phyloP scores from a whole-genome alignment of 2,888 invertebrate species.

The Sicus ferrugineus region DNA sequence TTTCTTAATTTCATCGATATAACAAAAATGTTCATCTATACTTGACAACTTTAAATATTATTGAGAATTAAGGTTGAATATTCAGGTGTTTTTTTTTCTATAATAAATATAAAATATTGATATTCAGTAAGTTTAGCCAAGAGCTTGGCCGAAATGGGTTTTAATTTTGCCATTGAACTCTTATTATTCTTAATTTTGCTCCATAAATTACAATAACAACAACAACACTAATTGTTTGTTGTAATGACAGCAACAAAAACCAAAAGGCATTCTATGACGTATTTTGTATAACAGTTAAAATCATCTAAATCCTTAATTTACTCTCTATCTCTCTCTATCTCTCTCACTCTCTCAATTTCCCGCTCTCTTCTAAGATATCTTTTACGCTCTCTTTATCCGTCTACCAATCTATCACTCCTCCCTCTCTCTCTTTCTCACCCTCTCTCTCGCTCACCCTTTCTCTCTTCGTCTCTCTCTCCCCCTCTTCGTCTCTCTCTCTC shows the following conservation, averaged over 20 bases:
- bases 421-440: not conserved
- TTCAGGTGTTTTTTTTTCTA: too few relatives aligned
- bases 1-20: too few relatives aligned
- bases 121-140: too few relatives aligned
- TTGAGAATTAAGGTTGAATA: too few relatives aligned
- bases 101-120: too few relatives aligned
- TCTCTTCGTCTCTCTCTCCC: not conserved
- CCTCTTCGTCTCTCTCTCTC: not conserved
- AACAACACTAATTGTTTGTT: not conserved
- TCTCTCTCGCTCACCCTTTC: not conserved
- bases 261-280: not conserved
- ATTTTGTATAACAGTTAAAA: conserved; percentile 27
- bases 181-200: not conserved
- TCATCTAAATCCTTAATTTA: not conserved
- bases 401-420: not conserved
- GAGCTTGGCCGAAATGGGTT: not conserved
- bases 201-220: not conserved
- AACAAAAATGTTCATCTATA: too few relatives aligned
- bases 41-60: too few relatives aligned
- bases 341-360: too few relatives aligned
- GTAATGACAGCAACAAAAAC: not conserved
- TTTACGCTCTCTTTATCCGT: not conserved
- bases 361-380: not conserved
- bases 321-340: too few relatives aligned
- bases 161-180: conserved; percentile 1